Conservation (phyloP, 2,888 invertebrate genomes). For the Tetranychus piercei region DNA sequence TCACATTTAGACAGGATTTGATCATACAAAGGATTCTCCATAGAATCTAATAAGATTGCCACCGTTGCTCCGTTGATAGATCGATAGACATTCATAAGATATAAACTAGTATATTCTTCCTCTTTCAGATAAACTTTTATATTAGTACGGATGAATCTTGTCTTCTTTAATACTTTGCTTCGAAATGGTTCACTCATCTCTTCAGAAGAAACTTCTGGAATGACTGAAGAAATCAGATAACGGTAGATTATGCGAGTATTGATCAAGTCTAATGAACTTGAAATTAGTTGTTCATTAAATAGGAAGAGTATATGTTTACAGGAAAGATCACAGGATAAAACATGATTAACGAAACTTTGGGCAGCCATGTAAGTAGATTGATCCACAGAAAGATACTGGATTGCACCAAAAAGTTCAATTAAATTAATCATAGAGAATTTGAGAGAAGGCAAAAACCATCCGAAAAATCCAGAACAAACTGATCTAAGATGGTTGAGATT, state of each 20-base stretch:
- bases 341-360: conserved; percentile 21
- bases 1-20: conserved; percentile 18
- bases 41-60: conserved; percentile 8
- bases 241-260: conserved; percentile 21
- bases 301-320: conserved; percentile 18
- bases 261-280: conserved; percentile 18
- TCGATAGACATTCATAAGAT: conserved; percentile 18
- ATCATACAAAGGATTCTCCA: neutral
- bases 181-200: conserved; percentile 17
- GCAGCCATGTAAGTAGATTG: conserved; percentile 19
- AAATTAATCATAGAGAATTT: conserved; percentile 18
- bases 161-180: conserved; percentile 14
- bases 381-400: conserved; percentile 20
- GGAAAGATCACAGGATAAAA: conserved; percentile 12
- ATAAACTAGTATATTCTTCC: neutral
- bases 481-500: conserved; percentile 13
- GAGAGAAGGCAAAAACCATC: conserved; percentile 15
- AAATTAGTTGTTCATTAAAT: conserved; percentile 20
- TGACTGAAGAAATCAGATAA: conserved; percentile 18
- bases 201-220: conserved; percentile 20
- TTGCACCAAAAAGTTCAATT: conserved; percentile 20
- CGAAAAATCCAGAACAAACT: conserved; percentile 18
- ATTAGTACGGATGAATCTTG: conserved; percentile 16
- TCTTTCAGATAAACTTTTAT: conserved; percentile 16
- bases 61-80: conserved; percentile 20